Evolutionary conservation across 2,797 vertebrate species (phyloP).

Genomic region (Falco biarmicus): DNA sequence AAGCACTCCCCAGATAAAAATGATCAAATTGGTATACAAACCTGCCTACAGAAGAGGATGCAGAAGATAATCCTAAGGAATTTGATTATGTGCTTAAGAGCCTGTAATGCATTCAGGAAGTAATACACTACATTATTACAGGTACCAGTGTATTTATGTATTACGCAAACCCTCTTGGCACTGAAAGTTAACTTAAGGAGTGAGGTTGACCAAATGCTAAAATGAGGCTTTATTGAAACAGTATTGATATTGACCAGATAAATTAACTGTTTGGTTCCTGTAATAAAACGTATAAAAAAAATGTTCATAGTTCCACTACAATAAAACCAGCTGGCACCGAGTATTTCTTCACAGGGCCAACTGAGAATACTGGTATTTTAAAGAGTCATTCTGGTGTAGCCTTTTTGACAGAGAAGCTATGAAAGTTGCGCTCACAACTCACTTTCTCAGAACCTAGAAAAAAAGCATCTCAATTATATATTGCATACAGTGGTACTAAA

Average conservation of each 20-base stretch:
- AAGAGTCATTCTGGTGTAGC: neutral
- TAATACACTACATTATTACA: neutral
- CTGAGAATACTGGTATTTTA: neutral
- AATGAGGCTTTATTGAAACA: neutral
- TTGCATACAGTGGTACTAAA: neutral
- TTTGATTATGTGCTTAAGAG: constrained; percentile 52
- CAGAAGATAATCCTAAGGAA: constrained; percentile 33
- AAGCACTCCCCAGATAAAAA: neutral
- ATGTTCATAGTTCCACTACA: neutral
- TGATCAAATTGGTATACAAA: neutral
- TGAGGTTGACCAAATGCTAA: neutral
- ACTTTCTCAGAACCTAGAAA: neutral
- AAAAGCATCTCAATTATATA: neutral
- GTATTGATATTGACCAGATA: neutral
- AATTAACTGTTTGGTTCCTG: neutral
- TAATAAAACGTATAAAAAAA: neutral
- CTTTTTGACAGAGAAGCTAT: neutral
- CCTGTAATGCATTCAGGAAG: constrained; percentile 30
- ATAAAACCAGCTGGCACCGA: neutral
- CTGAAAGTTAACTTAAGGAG: neutral
- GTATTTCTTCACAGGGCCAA: neutral
- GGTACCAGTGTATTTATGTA: neutral
- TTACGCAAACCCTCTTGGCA: neutral
- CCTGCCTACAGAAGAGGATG: neutral
- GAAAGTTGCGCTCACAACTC: neutral